These are phyloP conservation scores for Bagarius yarrelli DNA, from an alignment of 2,113 vertebrate genomes.

Conservation along the genomic window DNA sequence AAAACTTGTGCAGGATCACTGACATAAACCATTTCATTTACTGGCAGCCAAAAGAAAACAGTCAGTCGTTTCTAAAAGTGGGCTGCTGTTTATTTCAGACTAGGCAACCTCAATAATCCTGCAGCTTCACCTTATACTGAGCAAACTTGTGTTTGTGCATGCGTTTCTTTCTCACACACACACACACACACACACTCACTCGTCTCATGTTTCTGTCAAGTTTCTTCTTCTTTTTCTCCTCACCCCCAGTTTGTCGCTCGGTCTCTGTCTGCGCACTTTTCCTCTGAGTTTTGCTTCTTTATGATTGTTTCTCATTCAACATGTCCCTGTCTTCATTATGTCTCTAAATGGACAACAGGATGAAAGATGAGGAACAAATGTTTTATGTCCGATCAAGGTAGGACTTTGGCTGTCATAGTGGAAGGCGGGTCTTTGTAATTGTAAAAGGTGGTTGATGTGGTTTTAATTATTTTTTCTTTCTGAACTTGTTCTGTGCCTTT, in stretches of 20 bases:
- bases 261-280: neutral
- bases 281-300: neutral
- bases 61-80: no score
- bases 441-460: constrained; percentile 15
- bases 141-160: neutral
- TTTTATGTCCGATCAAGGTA: constrained; percentile 64
- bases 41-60: no score
- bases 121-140: no score
- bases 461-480: neutral
- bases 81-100: no score
- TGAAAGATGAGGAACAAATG: constrained; percentile 56
- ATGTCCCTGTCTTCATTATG: constrained; percentile 43
- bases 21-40: no score
- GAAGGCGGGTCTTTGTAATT: neutral
- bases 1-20: no score
- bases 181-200: constrained; percentile 4
- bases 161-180: neutral
- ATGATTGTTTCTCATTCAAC: neutral
- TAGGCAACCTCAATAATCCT: no score
- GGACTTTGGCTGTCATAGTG: constrained; percentile 20
- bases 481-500: neutral
- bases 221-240: neutral
- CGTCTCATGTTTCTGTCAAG: constrained; percentile 17
- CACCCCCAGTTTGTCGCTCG: neutral
- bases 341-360: constrained; percentile 55